Base-by-base conservation (phyloP, 53 echinoderm and acorn worm species). In the Arbacia lixula region DNA sequence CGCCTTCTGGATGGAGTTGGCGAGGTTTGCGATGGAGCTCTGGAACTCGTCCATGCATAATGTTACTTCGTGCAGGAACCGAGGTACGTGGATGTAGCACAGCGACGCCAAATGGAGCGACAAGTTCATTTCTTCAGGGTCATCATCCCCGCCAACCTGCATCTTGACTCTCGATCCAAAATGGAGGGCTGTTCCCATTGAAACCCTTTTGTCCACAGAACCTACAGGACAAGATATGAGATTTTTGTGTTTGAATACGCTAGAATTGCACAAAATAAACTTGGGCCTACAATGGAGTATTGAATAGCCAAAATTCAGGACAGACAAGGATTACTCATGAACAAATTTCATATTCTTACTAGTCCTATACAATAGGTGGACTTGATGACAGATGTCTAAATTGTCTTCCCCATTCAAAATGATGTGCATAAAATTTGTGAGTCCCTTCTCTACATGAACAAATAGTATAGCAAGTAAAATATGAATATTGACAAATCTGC, bases 81-180 rank as follows among this genome's bases (percentile, higher is more conserved):
- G 86, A 5, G 99, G 99, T 4, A 92, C 92, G 36, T 99, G 99
- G 55, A 92, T 99, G 85, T 99, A 99, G 41, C 89, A 89, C 6
- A 94, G 87, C 0, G 99, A 99, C 5, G 99, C 99, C 20, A 94
- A 57, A 31, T 90, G 99, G 16, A 99, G 53, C 3, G 85, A 76
- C 31, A 94, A 52, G 12, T 46, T 81, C 82, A 81, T 64, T 43
- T 81, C 30, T 19, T 87, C 87, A 14, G 55, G 36, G 0, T 12
- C 20, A 46, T 40, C 60, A 20, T 85, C 85, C 1, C 20, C 60
- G 14, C 56, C 69, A 17, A 74, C 36, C 68, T 84, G 84, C 8
- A 84, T 56, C 54, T 55, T 57, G 49, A 74, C 51, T 1, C 63
- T 16, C 17, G 43, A 60, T 16, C 17, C 49, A 1, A 19, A 36